phyloP scores from a whole-genome alignment of 2,113 vertebrate species.

The Daboia siamensis region DNA sequence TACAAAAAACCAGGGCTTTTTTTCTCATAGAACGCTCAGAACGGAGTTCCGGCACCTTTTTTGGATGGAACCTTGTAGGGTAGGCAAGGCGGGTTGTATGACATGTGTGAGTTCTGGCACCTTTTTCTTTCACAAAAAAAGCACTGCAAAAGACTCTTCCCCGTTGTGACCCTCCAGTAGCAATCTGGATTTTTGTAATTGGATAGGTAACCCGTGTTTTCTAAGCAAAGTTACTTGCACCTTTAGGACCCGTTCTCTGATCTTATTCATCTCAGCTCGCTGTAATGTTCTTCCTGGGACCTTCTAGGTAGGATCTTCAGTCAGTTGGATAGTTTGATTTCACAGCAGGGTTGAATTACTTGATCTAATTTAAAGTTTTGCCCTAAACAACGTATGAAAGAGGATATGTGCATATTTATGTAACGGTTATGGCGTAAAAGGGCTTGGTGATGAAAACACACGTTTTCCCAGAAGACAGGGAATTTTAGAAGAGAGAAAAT shows the following conservation, averaged over 20 bases:
- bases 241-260: not conserved
- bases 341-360: slow-evolving; percentile 47
- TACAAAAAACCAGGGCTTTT: not conserved
- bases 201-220: not conserved
- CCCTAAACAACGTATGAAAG: slow-evolving; percentile 39
- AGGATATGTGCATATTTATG: slow-evolving; percentile 57
- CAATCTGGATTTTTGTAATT: not conserved
- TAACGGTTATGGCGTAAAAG: slow-evolving; percentile 47
- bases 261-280: not conserved
- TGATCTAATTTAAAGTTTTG: slow-evolving; percentile 39
- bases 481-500: slow-evolving; percentile 4
- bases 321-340: not conserved
- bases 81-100: no score
- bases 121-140: no score
- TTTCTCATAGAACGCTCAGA: no score
- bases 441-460: slow-evolving; percentile 54
- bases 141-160: not conserved
- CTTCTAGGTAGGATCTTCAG: slow-evolving; percentile 12
- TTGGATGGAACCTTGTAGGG: no score
- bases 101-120: no score
- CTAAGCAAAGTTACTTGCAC: not conserved
- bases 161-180: not conserved
- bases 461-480: slow-evolving; percentile 53
- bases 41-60: no score
- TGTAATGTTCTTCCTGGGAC: not conserved